Base-by-base conservation (phyloP, 2,797 vertebrate genomes). In the Enoplosus armatus region DNA sequence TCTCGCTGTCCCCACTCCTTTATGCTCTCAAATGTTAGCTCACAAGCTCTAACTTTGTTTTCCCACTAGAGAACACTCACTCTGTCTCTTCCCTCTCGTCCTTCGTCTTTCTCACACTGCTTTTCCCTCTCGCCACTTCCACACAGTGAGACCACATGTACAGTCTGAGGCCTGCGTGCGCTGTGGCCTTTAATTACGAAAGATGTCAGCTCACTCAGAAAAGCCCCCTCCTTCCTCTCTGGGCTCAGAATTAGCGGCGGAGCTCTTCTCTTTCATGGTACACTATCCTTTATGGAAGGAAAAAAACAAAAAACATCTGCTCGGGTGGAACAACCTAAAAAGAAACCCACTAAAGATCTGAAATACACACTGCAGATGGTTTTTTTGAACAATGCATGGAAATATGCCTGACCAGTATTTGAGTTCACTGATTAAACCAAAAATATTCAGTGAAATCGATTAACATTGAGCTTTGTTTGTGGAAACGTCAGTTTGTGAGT, bases 161-260 rank as follows among this genome's bases (percentile, higher is more conserved):
- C 69, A 66, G 81, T 84, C 74, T 72, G 79, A 87, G 89, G 75
- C 58, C 79, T 87, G 82, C 50, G 56, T 84, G 77, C 45, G 45
- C 77, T 60, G 53, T 61, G 80, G 84, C 83, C 92, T 94, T 82
- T 92, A 91, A 93, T 94, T 91, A 92, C 70, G 45, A 87, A 82
- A 89, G 60, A 90, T 90, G 85, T 90, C 87, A 78, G 85, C 66
- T 81, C 74, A 37, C 75, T 84, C 54, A 69, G 65, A 83, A 70
- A n/a, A 72, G 33, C 16, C 2, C 76, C 75, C 72, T 75, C 66
- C 58, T 85, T 88, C 80, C 58, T 84, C 72, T 79, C 43, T 22
- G 39, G 47, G 64, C 73, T 82, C 66, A 39, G 70, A 93, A 90
- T 90, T 83, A 89, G 85, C 83, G 85, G 77, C 75, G 80, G 79